Evolutionary conservation across 2,797 vertebrate genomes (phyloP).

Genomic region (Paguma larvata): DNA sequence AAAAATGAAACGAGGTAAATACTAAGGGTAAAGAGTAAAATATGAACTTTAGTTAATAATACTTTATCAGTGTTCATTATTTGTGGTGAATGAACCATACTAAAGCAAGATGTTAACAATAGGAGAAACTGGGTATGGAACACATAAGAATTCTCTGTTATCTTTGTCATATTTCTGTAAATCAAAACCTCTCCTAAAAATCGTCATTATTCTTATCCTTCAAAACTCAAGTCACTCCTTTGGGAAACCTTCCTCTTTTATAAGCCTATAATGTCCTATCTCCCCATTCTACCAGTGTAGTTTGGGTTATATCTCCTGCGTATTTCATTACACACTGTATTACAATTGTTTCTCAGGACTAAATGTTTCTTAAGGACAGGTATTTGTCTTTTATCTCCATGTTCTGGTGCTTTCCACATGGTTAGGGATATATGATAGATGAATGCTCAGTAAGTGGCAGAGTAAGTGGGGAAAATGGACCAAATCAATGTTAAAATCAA

Average conservation of each 20-base stretch:
- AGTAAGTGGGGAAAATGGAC: neutral
- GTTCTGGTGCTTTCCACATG: neutral
- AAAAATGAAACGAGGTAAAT: neutral
- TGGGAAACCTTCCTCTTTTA: neutral
- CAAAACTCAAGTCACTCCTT: neutral
- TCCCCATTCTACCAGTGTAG: neutral
- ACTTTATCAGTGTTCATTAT: neutral
- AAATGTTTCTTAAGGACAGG: neutral
- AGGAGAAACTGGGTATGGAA: neutral
- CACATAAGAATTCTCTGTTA: neutral
- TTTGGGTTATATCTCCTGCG: neutral
- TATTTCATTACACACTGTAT: neutral
- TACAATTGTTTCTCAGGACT: neutral
- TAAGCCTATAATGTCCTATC: neutral
- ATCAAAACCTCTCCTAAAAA: neutral
- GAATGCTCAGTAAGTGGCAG: neutral
- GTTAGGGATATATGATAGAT: neutral
- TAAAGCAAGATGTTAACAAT: neutral
- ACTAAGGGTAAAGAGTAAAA: neutral
- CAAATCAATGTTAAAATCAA: conserved; percentile 16
- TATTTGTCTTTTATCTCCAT: neutral
- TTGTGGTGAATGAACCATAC: neutral
- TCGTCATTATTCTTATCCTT: neutral
- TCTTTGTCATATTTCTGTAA: neutral
- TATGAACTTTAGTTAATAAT: neutral